Evolutionary conservation across 2,113 vertebrate genomes (phyloP).

Genomic region (Alouatta palliata): DNA sequence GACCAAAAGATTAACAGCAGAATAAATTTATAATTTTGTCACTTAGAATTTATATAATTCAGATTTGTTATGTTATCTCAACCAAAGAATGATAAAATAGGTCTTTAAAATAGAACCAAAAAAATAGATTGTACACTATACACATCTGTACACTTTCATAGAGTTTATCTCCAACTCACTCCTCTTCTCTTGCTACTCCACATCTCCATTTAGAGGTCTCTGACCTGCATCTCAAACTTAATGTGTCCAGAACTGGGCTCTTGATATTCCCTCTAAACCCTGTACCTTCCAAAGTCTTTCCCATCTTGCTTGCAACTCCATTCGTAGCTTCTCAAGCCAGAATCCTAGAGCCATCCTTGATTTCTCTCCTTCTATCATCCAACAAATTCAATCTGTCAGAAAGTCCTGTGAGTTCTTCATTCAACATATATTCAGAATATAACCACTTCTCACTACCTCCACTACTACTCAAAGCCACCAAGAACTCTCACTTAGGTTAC

Average conservation of each 20-base stretch:
- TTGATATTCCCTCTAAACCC: background rate
- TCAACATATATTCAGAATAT: conserved; percentile 2
- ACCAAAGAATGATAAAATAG: conserved; percentile 8
- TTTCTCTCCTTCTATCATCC: background rate
- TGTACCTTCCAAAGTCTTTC: background rate
- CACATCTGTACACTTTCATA: background rate
- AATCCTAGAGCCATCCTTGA: background rate
- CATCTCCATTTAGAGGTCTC: background rate
- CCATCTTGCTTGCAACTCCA: background rate
- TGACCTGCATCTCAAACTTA: background rate
- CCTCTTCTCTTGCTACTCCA: background rate
- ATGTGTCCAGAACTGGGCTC: background rate
- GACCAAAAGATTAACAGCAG: background rate
- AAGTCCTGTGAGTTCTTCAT: background rate
- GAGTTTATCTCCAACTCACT: background rate
- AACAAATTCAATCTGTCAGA: background rate
- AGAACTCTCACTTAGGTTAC: background rate
- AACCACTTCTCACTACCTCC: background rate
- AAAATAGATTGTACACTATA: too few species aligned
- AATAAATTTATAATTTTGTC: conserved; percentile 34
- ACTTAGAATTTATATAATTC: conserved; percentile 17
- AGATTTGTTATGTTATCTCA: conserved; percentile 27
- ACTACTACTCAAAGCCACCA: conserved; percentile 12
- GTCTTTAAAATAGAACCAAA: background rate
- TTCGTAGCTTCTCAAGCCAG: background rate